Conservation (phyloP, 2,113 vertebrate genomes). For the Austrofundulus limnaeus region DNA sequence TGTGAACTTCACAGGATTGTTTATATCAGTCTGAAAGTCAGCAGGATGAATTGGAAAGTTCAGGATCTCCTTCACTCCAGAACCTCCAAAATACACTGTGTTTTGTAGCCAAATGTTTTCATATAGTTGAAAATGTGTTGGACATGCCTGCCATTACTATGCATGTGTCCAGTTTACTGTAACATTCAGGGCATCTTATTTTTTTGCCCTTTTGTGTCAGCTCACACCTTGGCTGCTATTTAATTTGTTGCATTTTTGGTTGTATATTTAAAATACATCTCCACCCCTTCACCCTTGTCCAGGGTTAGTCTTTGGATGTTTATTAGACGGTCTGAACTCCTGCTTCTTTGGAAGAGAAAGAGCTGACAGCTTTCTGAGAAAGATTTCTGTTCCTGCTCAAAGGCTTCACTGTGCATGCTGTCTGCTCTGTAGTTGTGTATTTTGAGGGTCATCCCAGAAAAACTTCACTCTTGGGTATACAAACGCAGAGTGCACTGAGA, state of each 20-base stretch:
- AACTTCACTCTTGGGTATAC: conserved; percentile 43
- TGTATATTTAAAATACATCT: neutral
- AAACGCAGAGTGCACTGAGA: conserved; percentile 53
- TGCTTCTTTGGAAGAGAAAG: conserved; percentile 10
- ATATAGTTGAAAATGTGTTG: neutral
- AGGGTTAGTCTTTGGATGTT: neutral
- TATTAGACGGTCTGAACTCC: conserved; percentile 7
- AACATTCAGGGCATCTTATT: conserved; percentile 35
- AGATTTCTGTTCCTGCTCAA: conserved; percentile 44
- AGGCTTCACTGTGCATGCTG: conserved; percentile 35
- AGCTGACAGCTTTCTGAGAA: conserved; percentile 63
- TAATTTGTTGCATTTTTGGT: neutral
- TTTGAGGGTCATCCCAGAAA: conserved; percentile 64
- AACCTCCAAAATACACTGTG: neutral
- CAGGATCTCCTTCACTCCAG: neutral
- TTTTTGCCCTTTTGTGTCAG: neutral
- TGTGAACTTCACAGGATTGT: conserved; percentile 15
- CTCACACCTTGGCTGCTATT: neutral
- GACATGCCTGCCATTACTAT: neutral
- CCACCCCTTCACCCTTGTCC: neutral
- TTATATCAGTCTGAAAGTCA: conserved; percentile 10
- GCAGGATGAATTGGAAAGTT: neutral
- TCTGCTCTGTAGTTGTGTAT: conserved; percentile 48
- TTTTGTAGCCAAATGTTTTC: neutral
- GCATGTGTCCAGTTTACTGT: conserved; percentile 8